phyloP scores from a whole-genome alignment of 1,140 invertebrate genomes.

The Drosophila nikananu region DNA sequence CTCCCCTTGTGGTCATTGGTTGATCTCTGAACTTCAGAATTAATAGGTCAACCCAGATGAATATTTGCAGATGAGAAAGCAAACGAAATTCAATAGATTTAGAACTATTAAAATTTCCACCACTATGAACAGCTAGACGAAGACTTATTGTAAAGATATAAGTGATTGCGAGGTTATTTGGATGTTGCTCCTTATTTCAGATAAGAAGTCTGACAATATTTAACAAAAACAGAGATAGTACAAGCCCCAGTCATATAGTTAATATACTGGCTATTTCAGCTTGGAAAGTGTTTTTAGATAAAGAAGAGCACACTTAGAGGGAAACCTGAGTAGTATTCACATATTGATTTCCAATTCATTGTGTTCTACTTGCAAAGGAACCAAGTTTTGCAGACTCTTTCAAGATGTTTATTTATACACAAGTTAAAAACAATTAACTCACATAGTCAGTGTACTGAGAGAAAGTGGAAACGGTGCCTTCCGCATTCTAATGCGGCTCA shows the following conservation, averaged over 20 bases:
- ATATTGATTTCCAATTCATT: slow-evolving; percentile 5
- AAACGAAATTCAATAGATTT: neutral
- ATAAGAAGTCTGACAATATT: neutral
- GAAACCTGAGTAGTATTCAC: neutral
- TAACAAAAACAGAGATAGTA: neutral
- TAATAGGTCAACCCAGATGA: slow-evolving; percentile 7
- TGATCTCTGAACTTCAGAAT: slow-evolving; percentile 11
- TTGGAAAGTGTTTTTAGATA: neutral
- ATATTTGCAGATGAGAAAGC: neutral
- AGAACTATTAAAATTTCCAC: neutral
- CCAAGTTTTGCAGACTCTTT: neutral
- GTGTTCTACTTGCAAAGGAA: neutral
- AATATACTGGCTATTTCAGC: neutral
- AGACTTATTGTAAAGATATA: slow-evolving; percentile 3
- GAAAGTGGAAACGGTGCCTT: slow-evolving; percentile 44
- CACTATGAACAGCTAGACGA: no score
- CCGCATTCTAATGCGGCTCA: slow-evolving; percentile 42
- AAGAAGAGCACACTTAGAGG: no score
- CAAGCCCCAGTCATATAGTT: neutral
- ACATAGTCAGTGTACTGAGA: slow-evolving; percentile 20
- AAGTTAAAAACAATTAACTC: slow-evolving; percentile 44
- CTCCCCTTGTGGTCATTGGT: neutral
- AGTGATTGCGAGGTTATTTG: neutral
- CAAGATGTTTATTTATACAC: slow-evolving; percentile 13
- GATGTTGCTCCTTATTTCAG: neutral